Percentiles rank a stretch among this genome's conserved stretches.
Evolutionary conservation across 2,113 vertebrate genomes (phyloP).

Genomic region (Paedocypris sp.): DNA sequence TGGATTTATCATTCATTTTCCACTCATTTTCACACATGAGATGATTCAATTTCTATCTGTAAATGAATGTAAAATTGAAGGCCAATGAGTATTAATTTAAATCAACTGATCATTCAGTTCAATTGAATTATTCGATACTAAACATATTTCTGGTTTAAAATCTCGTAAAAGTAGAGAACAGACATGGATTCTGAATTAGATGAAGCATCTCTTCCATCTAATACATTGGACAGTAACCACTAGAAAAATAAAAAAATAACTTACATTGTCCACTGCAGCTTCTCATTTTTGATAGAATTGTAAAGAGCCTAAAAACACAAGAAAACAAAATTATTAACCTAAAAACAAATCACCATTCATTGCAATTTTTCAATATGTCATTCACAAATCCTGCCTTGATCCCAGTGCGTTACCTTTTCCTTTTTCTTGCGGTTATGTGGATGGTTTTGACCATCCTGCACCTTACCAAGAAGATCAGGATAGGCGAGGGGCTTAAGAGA

Average conservation of each 20-base stretch:
- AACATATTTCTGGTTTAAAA: too few relatives aligned
- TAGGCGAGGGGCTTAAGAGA: slow-evolving; percentile 86
- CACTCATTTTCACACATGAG: too few relatives aligned
- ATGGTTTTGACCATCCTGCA: slow-evolving; percentile 67
- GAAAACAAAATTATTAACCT: slow-evolving; percentile 25
- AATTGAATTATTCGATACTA: too few relatives aligned
- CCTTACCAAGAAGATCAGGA: slow-evolving; percentile 80
- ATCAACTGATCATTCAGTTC: too few relatives aligned
- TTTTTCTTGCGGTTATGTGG: slow-evolving; percentile 79
- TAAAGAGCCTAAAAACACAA: slow-evolving; percentile 72
- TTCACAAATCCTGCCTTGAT: not conserved
- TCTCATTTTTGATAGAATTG: slow-evolving; percentile 94
- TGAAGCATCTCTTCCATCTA: not conserved
- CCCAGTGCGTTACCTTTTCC: slow-evolving; percentile 43
- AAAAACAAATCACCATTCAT: not conserved
- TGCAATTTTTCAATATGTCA: not conserved
- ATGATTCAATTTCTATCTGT: too few relatives aligned
- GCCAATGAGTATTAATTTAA: too few relatives aligned
- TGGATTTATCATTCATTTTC: too few relatives aligned
- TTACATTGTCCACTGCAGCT: slow-evolving; percentile 98
- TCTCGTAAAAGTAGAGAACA: too few relatives aligned
- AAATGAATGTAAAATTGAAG: too few relatives aligned
- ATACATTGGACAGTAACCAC: not conserved
- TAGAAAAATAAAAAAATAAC: slow-evolving; percentile 44
- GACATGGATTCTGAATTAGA: not conserved